These are phyloP conservation scores for Dorcus parallelipipedus DNA, from an alignment of 2,888 invertebrate genomes.

Conservation along the genomic window DNA sequence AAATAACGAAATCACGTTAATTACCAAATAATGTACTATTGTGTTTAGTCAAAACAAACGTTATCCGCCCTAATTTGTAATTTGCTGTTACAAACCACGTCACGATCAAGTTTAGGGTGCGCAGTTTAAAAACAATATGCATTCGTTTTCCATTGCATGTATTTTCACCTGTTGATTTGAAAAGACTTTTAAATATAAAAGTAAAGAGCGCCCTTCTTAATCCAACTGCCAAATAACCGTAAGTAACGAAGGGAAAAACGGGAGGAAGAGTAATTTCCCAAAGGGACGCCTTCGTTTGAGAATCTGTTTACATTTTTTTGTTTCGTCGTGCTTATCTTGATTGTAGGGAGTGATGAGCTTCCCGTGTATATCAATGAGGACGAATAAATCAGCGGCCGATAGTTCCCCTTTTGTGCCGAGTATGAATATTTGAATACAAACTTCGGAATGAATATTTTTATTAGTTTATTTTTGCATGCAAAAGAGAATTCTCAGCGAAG, in stretches of 20 bases:
- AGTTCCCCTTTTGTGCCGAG: not conserved
- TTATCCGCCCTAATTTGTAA: too few relatives aligned
- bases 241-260: not conserved
- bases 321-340: not conserved
- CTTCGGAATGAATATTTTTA: not conserved
- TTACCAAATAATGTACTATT: too few relatives aligned
- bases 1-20: too few relatives aligned
- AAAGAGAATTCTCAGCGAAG: not conserved
- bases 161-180: too few relatives aligned
- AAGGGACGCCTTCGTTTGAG: not conserved
- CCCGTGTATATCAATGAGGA: not conserved
- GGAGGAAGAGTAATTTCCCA: not conserved
- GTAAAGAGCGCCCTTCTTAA: not conserved
- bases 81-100: too few relatives aligned
- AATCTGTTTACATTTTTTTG: not conserved
- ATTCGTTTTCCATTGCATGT: too few relatives aligned
- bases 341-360: conserved; percentile 1
- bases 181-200: too few relatives aligned
- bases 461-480: not conserved
- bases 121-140: too few relatives aligned
- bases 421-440: not conserved
- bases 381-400: not conserved
- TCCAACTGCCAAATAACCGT: not conserved
- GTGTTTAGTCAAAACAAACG: too few relatives aligned
- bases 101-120: too few relatives aligned